Conservation (phyloP, 2,113 vertebrate species). For the Ptilorrhoa leucosticta region DNA sequence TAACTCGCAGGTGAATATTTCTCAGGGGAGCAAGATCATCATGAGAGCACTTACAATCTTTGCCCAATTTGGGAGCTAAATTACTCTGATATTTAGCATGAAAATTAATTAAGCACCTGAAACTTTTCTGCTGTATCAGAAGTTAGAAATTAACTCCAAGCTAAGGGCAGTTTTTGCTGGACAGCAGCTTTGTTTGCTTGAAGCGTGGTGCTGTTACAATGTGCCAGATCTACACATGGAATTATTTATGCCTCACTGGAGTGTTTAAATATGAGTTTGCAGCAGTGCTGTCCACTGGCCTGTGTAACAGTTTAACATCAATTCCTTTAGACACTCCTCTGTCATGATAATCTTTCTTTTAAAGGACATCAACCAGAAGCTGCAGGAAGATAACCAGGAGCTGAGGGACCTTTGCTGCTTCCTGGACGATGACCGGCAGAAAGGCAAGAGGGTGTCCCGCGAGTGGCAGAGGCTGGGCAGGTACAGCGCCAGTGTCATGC, state of each 20-base stretch:
- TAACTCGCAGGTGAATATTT: neutral
- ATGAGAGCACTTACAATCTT: neutral
- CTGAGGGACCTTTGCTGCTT: constrained; percentile 96
- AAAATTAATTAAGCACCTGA: neutral
- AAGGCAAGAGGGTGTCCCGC: constrained; percentile 90
- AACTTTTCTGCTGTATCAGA: neutral
- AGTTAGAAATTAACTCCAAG: neutral
- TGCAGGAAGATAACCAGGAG: constrained; percentile 97
- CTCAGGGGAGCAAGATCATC: neutral
- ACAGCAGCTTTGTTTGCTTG: neutral
- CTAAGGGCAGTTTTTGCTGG: neutral
- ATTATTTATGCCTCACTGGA: neutral
- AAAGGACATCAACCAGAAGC: constrained; percentile 96
- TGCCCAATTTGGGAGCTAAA: neutral
- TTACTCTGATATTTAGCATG: neutral
- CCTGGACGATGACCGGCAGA: constrained; percentile 95
- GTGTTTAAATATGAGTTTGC: neutral
- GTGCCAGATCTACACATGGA: neutral
- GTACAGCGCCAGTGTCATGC: constrained; percentile 89
- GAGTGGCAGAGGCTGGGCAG: constrained; percentile 96
- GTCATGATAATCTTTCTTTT: constrained; percentile 37
- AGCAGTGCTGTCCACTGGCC: neutral
- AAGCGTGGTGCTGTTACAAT: neutral
- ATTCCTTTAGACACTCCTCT: neutral
- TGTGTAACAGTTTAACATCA: neutral